These are phyloP conservation scores for Prunella strophiata DNA, from an alignment of 2,797 vertebrate genomes.

Conservation along the genomic window DNA sequence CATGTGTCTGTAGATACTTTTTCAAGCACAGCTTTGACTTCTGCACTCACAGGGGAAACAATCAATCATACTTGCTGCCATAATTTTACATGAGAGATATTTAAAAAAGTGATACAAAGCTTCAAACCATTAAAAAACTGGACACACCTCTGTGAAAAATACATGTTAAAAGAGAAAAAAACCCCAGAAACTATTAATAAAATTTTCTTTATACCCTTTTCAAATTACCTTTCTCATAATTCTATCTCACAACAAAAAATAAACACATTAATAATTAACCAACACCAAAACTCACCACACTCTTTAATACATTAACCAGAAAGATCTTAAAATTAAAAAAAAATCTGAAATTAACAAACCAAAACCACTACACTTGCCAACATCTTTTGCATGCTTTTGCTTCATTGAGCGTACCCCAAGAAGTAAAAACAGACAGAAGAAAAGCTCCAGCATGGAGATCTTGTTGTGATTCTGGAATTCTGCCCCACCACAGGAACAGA, in stretches of 20 bases:
- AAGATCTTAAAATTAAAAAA: neutral
- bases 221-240: neutral
- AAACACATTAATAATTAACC: neutral
- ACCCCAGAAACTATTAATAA: neutral
- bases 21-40: neutral
- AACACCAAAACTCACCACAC: neutral
- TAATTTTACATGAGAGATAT: neutral
- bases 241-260: neutral
- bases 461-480: accelerated
- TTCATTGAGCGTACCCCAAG: neutral
- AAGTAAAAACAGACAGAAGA: neutral
- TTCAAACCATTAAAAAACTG: neutral
- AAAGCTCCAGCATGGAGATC: neutral
- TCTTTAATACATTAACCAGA: neutral
- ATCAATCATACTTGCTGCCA: neutral
- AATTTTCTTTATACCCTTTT: neutral
- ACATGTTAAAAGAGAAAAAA: neutral
- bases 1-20: neutral
- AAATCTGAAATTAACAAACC: neutral
- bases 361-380: neutral
- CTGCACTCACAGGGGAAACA: neutral
- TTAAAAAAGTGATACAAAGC: neutral
- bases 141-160: neutral
- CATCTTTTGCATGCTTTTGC: neutral
- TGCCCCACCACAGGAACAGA: neutral